A percentile compares a stretch with the other conserved stretches of the same genome.
Conservation (phyloP, 2,888 invertebrate species). For the Chloroclysta siterata region DNA sequence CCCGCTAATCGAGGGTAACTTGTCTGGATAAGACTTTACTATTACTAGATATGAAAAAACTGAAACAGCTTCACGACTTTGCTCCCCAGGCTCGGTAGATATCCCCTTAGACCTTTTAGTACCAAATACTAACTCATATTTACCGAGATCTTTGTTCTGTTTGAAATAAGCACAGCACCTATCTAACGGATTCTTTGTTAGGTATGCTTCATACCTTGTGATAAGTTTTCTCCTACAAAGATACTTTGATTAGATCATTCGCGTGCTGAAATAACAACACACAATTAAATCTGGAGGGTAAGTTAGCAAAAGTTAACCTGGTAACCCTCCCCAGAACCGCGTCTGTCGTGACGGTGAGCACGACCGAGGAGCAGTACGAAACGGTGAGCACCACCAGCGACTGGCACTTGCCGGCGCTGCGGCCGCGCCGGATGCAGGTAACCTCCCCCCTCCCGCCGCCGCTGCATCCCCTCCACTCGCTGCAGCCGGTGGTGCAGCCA, state of each 20-base stretch:
- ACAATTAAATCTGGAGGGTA: too few species aligned
- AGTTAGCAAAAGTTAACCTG: not conserved
- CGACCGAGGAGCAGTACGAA: constrained; percentile 46
- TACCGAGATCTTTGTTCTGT: not conserved
- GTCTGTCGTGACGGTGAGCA: constrained; percentile 51
- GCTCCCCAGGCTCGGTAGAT: too few species aligned
- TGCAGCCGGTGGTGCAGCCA: constrained; percentile 58
- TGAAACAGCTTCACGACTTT: not conserved
- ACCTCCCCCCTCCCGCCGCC: constrained; percentile 51
- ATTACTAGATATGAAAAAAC: not conserved
- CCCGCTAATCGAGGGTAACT: constrained; percentile 84
- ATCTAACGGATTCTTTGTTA: too few species aligned
- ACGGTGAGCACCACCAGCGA: constrained; percentile 38
- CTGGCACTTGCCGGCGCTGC: constrained; percentile 46
- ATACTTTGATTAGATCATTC: too few species aligned
- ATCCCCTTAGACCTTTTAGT: too few species aligned
- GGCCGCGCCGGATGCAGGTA: constrained; percentile 61
- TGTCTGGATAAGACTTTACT: too few species aligned
- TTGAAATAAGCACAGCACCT: not conserved
- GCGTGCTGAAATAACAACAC: too few species aligned
- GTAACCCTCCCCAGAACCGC: constrained; percentile 58
- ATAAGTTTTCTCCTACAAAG: too few species aligned
- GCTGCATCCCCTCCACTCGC: constrained; percentile 53
- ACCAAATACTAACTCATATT: not conserved
- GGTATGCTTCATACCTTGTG: too few species aligned